Evolutionary conservation across 2,113 vertebrate genomes (phyloP).

Genomic region (Epinephelus cyanopodus): DNA sequence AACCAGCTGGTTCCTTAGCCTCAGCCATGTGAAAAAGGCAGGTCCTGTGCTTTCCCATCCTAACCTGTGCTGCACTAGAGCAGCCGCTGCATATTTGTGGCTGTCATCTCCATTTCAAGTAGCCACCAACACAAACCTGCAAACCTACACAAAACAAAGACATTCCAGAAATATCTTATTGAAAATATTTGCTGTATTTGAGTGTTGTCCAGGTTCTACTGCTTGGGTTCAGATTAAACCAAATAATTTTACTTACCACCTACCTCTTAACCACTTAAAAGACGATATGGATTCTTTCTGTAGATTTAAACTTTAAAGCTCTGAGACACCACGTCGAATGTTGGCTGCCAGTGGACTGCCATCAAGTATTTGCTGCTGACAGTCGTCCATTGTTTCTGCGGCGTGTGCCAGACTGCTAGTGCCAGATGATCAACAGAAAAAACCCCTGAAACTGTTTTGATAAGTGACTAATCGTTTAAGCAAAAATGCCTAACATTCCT

Average conservation of each 20-base stretch:
- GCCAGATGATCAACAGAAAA: background rate
- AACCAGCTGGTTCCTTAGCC: constrained; percentile 28
- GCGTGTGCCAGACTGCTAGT: background rate
- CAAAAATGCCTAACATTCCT: background rate
- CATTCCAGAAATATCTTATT: constrained; percentile 34
- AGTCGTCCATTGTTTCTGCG: constrained; percentile 3
- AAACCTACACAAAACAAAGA: constrained; percentile 34
- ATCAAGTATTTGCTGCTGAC: constrained; percentile 9
- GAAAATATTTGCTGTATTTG: constrained; percentile 35
- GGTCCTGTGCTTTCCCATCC: constrained; percentile 25
- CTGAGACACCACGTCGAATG: background rate
- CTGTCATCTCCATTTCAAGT: constrained; percentile 48
- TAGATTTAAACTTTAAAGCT: background rate
- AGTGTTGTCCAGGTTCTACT: constrained; percentile 24
- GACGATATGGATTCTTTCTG: background rate
- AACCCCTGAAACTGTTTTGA: background rate
- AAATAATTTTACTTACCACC: constrained; percentile 19
- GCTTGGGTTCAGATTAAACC: constrained; percentile 6
- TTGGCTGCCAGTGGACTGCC: background rate
- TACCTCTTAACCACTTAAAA: background rate
- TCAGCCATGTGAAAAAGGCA: constrained; percentile 24
- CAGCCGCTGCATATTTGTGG: constrained; percentile 66
- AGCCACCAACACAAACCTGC: constrained; percentile 41
- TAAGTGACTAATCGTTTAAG: background rate
- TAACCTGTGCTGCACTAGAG: constrained; percentile 40